phyloP scores from a whole-genome alignment of 2,113 vertebrate genomes.

The Pollimyrus isidori region DNA sequence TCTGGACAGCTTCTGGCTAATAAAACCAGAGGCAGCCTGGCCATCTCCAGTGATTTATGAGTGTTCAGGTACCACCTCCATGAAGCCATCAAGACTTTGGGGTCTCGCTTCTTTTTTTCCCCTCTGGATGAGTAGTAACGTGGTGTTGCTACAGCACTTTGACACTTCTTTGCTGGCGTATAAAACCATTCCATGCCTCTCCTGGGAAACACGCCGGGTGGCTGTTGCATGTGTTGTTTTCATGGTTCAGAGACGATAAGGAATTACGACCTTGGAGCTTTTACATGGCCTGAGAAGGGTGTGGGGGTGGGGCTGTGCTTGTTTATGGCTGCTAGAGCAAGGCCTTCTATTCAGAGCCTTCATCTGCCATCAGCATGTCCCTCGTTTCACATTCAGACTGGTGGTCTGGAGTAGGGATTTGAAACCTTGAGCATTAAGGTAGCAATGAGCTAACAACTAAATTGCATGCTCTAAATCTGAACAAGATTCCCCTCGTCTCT shows the following conservation, averaged over 20 bases:
- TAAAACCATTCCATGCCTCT: not conserved
- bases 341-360: not conserved
- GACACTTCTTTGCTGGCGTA: not conserved
- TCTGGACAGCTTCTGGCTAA: not conserved
- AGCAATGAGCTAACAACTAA: not conserved
- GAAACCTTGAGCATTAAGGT: not conserved
- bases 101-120: not conserved
- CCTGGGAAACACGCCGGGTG: not conserved
- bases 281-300: not conserved
- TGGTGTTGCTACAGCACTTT: not conserved
- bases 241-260: not conserved
- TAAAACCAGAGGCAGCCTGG: slow-evolving; percentile 9
- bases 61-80: not conserved
- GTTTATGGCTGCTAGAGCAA: not conserved
- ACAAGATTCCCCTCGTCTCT: not conserved
- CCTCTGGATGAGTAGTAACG: not conserved
- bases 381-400: not conserved
- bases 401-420: not conserved
- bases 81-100: not conserved
- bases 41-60: slow-evolving; percentile 18
- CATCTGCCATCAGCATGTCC: not conserved
- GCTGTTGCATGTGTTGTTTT: not conserved
- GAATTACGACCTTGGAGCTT: not conserved
- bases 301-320: not conserved
- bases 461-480: not conserved